phyloP scores from a whole-genome alignment of 2,888 invertebrate species.

The Stenichneumon culpator region DNA sequence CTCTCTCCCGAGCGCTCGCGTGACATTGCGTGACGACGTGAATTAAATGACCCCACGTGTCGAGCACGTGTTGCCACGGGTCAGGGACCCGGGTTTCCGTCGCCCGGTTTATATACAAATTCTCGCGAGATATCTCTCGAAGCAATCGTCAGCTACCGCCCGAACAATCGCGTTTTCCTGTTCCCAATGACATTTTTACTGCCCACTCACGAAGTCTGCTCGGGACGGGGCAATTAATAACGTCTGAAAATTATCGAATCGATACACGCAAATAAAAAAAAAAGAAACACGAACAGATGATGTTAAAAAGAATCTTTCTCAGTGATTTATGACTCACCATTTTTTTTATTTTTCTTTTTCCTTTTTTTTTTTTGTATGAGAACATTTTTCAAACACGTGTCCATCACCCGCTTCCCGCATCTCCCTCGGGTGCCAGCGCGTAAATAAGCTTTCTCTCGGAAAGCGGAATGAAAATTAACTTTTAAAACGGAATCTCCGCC shows the following conservation, averaged over 20 bases:
- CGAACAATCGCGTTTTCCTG: constrained; percentile 8
- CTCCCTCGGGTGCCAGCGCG: background rate
- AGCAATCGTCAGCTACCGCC: background rate
- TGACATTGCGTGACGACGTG: constrained; percentile 76
- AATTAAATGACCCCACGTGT: constrained; percentile 78
- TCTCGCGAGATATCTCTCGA: constrained; percentile 11
- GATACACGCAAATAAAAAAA: background rate
- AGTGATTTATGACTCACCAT: background rate
- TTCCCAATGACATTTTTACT: constrained; percentile 22
- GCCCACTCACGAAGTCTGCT: background rate
- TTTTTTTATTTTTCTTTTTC: background rate
- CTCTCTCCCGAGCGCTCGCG: constrained; percentile 59
- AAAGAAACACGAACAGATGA: background rate
- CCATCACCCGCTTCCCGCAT: constrained; percentile 7
- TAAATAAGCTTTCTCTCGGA: constrained; percentile 9
- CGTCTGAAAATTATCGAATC: constrained; percentile 29
- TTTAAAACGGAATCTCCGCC: constrained; percentile 1
- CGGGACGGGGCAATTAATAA: constrained; percentile 27
- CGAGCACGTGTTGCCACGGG: constrained; percentile 76
- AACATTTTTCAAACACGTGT: constrained; percentile 12
- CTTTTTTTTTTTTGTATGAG: background rate
- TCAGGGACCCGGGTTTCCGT: constrained; percentile 73
- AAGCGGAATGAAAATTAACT: constrained; percentile 10
- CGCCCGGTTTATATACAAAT: constrained; percentile 51
- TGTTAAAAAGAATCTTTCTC: background rate